phyloP scores from a whole-genome alignment of 2,888 invertebrate genomes.

The Diploptera punctata region DNA sequence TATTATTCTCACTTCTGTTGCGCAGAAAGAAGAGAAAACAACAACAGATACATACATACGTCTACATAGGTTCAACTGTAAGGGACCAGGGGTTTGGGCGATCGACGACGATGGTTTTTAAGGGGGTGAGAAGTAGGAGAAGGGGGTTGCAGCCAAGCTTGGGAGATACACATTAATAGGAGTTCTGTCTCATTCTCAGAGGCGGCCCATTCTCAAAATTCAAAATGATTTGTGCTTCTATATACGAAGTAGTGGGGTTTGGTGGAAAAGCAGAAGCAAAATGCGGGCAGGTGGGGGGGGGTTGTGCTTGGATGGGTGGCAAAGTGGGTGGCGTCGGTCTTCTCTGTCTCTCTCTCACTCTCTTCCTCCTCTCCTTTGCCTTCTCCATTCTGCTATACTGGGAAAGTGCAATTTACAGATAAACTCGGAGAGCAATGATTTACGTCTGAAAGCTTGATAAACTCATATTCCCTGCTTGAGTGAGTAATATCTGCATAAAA shows the following conservation, averaged over 20 bases:
- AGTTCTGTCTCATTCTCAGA: constrained; percentile 19
- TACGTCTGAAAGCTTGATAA: constrained; percentile 69
- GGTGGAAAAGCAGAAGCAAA: constrained; percentile 11
- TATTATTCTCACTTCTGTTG: constrained; percentile 19
- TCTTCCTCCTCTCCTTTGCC: constrained; percentile 42
- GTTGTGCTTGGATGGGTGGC: constrained; percentile 42
- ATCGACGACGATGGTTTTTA: constrained; percentile 28
- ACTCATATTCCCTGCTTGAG: constrained; percentile 59
- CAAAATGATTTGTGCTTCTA: constrained; percentile 44
- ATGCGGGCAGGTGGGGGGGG: constrained; percentile 36
- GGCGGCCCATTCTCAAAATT: constrained; percentile 44
- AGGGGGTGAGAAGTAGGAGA: constrained; percentile 29
- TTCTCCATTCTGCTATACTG: constrained; percentile 49
- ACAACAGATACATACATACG: constrained; percentile 41
- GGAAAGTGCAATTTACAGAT: constrained; percentile 72
- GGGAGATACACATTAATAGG: constrained; percentile 42
- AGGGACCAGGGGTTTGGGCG: neutral
- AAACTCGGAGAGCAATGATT: constrained; percentile 66
- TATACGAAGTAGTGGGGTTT: constrained; percentile 24
- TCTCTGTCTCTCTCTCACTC: constrained; percentile 40
- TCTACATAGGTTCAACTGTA: constrained; percentile 31
- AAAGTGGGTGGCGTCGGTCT: constrained; percentile 41
- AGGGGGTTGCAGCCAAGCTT: constrained; percentile 5
- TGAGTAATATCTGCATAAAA: constrained; percentile 60
- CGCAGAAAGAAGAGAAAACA: constrained; percentile 34